These are phyloP conservation scores for Neelides folsomi DNA, from an alignment of 2,888 invertebrate species.

Conservation along the genomic window DNA sequence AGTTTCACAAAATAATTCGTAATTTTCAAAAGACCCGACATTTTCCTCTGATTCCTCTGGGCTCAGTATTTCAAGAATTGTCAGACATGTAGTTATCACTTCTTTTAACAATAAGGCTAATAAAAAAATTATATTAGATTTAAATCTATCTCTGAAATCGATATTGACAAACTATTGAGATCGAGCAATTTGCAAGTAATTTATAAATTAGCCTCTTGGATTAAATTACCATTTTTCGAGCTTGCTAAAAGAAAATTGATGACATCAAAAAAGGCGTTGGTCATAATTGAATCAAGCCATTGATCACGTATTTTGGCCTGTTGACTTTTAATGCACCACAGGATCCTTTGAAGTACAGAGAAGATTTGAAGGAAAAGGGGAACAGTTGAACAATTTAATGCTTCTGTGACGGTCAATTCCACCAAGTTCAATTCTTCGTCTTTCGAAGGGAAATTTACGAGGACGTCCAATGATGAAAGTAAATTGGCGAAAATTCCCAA, in stretches of 20 bases:
- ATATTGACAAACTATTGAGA: no score
- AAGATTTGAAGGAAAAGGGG: conserved; percentile 35
- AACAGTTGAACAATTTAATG: conserved; percentile 12
- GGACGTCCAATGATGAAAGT: conserved; percentile 53
- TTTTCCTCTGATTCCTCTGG: conserved; percentile 1
- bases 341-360: conserved; percentile 56
- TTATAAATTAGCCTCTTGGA: no score
- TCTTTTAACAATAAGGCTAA: conserved; percentile 23
- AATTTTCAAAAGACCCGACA: conserved; percentile 2
- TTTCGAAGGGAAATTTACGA: conserved; percentile 46
- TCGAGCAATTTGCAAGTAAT: no score
- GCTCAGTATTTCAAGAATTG: conserved; percentile 20
- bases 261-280: conserved; percentile 37
- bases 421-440: conserved; percentile 45
- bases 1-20: conserved; percentile 15
- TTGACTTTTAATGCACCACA: conserved; percentile 54
- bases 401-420: conserved; percentile 43
- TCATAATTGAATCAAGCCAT: conserved; percentile 40
- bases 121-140: no score
- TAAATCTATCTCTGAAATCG: no score
- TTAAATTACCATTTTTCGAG: conserved; percentile 48
- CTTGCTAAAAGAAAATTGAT: conserved; percentile 59
- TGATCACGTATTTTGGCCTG: conserved; percentile 38
- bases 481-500: conserved; percentile 75
- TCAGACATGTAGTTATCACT: conserved; percentile 20